Evolutionary conservation across 2,797 vertebrate species (phyloP).

Genomic region (Columba guinea): DNA sequence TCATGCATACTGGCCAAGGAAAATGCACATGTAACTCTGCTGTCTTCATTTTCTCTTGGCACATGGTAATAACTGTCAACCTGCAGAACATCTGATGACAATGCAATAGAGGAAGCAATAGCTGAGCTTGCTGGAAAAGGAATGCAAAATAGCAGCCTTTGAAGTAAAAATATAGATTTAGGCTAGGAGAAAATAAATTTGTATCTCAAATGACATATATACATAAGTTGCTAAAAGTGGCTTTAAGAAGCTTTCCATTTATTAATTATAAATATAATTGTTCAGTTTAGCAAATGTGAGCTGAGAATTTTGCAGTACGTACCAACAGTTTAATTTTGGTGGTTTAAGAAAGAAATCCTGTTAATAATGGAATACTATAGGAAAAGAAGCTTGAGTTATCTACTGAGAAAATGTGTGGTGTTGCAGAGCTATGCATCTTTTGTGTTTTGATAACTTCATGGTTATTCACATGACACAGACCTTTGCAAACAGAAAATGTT

Average conservation of each 20-base stretch:
- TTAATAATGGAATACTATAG: background rate
- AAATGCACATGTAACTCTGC: conserved; percentile 15
- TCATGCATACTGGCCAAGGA: background rate
- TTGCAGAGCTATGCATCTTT: background rate
- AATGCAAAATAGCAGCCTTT: background rate
- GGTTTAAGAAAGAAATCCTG: background rate
- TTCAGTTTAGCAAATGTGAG: background rate
- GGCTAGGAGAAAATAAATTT: background rate
- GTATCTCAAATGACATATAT: background rate
- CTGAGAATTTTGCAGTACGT: background rate
- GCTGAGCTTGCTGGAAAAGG: background rate
- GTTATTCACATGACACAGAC: background rate
- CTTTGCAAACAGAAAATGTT: background rate
- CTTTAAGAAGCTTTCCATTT: background rate
- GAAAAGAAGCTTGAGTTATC: background rate
- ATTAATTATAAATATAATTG: background rate
- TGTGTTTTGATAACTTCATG: background rate
- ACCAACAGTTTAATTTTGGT: background rate
- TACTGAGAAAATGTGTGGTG: background rate
- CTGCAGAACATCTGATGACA: conserved; percentile 39
- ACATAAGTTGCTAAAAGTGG: background rate
- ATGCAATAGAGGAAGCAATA: background rate
- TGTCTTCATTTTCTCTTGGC: conserved; percentile 56
- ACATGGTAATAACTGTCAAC: background rate
- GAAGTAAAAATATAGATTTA: background rate